Evolutionary conservation across 2,888 invertebrate species (phyloP), one percentile per base, ranked within the genome.

Genomic region (Mesorhabditis belari): DNA sequence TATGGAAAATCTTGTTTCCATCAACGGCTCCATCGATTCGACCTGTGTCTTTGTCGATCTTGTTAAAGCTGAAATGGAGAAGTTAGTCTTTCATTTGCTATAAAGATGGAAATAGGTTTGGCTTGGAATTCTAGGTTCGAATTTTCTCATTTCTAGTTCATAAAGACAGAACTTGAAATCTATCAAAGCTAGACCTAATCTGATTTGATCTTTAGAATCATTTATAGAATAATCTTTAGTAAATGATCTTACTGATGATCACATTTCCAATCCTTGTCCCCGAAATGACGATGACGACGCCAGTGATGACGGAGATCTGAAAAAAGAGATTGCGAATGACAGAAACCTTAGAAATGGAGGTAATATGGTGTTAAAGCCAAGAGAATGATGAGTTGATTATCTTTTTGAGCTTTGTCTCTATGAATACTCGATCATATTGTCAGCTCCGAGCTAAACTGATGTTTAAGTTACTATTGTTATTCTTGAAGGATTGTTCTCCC

Each of bases 21-120:
- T 35, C 44, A 9, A 35, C 44, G n/a, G 44, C 44, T 17, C n/a
- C 44, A n/a, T 35, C n/a, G 44, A 35, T 35, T 9, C 44, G 44
- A 17, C 44, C 44, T n/a, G 44, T 17, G 44, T 35, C 44, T n/a
- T 35, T 35, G 44, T 35, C 44, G 12, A 35, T n/a, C n/a, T 35
- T 35, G 44, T 35, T 35, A 65, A 51, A 9, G 58, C 64, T 61
- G 55, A 12, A 64, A 57, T n/a, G n/a, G n/a, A n/a, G n/a, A n/a
- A n/a, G n/a, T n/a, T n/a, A n/a, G n/a, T n/a, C n/a, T n/a, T n/a
- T n/a, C n/a, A n/a, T n/a, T n/a, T n/a, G n/a, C n/a, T n/a, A n/a
- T n/a, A n/a, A n/a, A n/a, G n/a, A n/a, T n/a, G n/a, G n/a, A n/a
- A n/a, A n/a, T n/a, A n/a, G n/a, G n/a, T n/a, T n/a, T n/a, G n/a